Percentiles rank a stretch among this genome's conserved stretches.
phyloP scores from a whole-genome alignment of 2,888 invertebrate species.

The Apamea monoglypha region DNA sequence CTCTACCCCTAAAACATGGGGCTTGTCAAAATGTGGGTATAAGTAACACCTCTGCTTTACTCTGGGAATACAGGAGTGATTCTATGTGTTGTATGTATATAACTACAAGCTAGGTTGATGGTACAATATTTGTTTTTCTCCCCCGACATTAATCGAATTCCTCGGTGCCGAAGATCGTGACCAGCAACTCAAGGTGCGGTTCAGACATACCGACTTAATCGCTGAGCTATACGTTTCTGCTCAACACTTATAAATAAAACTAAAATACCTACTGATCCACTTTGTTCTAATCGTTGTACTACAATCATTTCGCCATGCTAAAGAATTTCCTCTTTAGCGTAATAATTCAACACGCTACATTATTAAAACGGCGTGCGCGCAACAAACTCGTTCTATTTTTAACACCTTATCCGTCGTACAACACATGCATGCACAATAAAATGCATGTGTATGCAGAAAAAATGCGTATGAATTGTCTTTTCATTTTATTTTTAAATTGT shows the following conservation, averaged over 20 bases:
- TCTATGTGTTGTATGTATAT: neutral
- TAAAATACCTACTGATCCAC: constrained; percentile 2
- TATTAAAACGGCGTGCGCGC: constrained; percentile 57
- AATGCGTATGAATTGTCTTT: constrained; percentile 18
- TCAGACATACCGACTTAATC: constrained; percentile 21
- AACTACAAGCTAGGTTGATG: neutral
- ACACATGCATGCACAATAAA: constrained; percentile 16
- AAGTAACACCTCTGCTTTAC: neutral
- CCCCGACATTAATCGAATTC: constrained; percentile 28
- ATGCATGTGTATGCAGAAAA: constrained; percentile 21
- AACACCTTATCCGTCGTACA: constrained; percentile 52
- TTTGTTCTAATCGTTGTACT: constrained; percentile 4
- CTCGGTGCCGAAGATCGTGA: constrained; percentile 30
- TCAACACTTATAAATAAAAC: neutral
- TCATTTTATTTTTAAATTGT: constrained; percentile 30
- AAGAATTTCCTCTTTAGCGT: constrained; percentile 44
- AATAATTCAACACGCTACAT: constrained; percentile 36
- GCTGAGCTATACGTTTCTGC: constrained; percentile 3
- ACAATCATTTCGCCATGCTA: constrained; percentile 12
- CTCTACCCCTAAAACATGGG: neutral
- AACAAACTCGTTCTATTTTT: constrained; percentile 62
- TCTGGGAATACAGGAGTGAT: neutral
- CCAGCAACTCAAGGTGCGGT: constrained; percentile 21
- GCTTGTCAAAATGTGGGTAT: neutral
- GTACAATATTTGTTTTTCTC: constrained; percentile 8